Conservation (phyloP, 2,888 invertebrate species). For the Andrena praecox region DNA sequence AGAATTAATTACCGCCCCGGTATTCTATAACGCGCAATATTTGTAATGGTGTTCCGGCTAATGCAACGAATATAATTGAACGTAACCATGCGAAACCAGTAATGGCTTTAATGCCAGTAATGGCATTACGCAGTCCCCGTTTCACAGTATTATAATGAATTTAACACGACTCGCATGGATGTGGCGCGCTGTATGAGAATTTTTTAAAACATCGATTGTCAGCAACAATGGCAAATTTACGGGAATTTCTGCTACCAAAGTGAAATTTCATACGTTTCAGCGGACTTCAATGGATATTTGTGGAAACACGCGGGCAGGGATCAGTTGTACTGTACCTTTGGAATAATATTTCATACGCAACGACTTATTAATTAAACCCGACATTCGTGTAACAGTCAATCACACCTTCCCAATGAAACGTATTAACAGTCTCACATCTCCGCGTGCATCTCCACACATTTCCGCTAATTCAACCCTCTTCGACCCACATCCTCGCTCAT, state of each 20-base stretch:
- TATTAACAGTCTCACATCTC: no score
- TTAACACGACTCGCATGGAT: slow-evolving; percentile 10
- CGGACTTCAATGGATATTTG: background rate
- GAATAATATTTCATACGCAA: no score
- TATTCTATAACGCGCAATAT: slow-evolving; percentile 42
- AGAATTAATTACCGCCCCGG: slow-evolving; percentile 38
- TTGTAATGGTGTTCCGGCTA: slow-evolving; percentile 42
- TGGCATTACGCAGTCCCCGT: slow-evolving; percentile 34
- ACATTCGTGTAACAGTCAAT: no score
- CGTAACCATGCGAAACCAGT: slow-evolving; percentile 40
- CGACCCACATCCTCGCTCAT: no score
- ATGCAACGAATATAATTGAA: slow-evolving; percentile 46
- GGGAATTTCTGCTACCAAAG: background rate
- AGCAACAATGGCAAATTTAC: background rate
- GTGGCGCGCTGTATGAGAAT: background rate
- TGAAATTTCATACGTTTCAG: background rate
- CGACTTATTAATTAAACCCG: no score
- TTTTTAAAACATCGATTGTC: background rate
- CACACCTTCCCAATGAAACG: no score
- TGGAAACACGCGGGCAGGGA: no score
- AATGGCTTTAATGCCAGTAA: slow-evolving; percentile 42
- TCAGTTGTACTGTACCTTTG: no score
- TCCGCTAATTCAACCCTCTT: no score
- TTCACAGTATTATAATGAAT: slow-evolving; percentile 30
- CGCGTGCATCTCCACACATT: no score